A percentile compares a stretch with the other conserved stretches of the same genome.
These are phyloP conservation scores for Orientallactaga sibirica DNA, from an alignment of 2,797 vertebrate genomes.

Conservation along the genomic window DNA sequence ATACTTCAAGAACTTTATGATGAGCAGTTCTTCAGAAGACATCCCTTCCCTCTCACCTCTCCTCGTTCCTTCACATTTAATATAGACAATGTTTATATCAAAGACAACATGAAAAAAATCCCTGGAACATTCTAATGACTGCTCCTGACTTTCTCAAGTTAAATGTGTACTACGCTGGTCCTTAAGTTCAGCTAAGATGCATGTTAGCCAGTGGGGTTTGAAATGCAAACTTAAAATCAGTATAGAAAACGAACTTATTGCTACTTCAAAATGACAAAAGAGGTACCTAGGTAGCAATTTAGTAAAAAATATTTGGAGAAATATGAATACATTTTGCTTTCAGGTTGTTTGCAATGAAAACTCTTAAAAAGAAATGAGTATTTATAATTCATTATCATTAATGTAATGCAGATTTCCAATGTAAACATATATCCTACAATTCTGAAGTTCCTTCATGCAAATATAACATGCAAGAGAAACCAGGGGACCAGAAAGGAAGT, in stretches of 20 bases:
- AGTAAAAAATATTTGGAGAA: constrained; percentile 52
- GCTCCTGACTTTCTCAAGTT: constrained; percentile 1
- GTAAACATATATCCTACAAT: constrained; percentile 29
- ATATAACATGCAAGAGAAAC: not conserved
- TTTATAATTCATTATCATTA: constrained; percentile 34
- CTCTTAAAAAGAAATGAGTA: constrained; percentile 49
- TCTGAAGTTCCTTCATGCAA: constrained; percentile 50
- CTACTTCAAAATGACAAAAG: constrained; percentile 4
- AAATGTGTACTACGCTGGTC: constrained; percentile 30
- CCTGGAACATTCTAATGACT: not conserved
- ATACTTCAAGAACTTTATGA: not conserved
- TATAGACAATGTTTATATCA: not conserved
- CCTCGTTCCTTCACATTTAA: constrained; percentile 31
- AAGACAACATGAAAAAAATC: constrained; percentile 42
- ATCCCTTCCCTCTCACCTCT: not conserved
- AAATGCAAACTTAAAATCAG: constrained; percentile 58
- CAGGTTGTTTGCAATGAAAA: not conserved
- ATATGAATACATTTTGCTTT: constrained; percentile 29
- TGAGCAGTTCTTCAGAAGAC: constrained; percentile 1
- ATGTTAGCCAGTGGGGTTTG: not conserved
- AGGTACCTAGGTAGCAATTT: constrained; percentile 24
- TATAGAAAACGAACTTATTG: constrained; percentile 1
- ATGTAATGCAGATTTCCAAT: constrained; percentile 26
- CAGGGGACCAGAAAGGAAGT: constrained; percentile 27
- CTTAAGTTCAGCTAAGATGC: not conserved